Evolutionary conservation across 2,888 invertebrate species (phyloP), one percentile per base, ranked within the genome.

Genomic region (Amphipyra berbera): DNA sequence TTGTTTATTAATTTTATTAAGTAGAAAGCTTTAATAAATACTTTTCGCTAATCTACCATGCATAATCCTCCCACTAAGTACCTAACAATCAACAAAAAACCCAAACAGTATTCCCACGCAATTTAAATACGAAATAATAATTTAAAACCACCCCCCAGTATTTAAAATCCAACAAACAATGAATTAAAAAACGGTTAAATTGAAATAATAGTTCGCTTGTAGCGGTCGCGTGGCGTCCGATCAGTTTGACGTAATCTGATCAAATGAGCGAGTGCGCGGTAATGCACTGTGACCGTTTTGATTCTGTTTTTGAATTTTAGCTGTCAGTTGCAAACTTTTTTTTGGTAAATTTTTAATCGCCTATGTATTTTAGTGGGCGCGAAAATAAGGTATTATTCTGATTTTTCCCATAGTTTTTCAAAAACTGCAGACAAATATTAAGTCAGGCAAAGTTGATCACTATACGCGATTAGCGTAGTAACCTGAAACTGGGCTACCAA

Each of bases 161-260:
- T 84, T 87, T 81, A 82, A 87, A 88, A 84, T 82, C 81, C 81
- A 54, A 76, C 84, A 86, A 86, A 89, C 89, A 89, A 89, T 84
- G 70, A 77, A 81, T 80, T 79, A 71, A 74, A 82, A 82, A 73
- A 76, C 74, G 81, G 83, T 85, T 86, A 84, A 82, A 82, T 76
- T 81, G 61, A 78, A 79, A 76, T 78, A 76, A 78, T 76, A 77
- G 62, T 64, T 14, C 35, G 61, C 55, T 33, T 41, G 73, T 61
- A 75, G 53, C 55, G 72, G 66, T 56, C 79, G 68, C 68, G 76
- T 71, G 73, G 62, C 71, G 63, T 47, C 67, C 71, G 55, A 37
- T 6, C 42, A 10, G 35, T 15, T 21, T 38, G 68, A 58, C 70
- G 52, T 79, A 79, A 79, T 79, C 79, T 68, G 79, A 79, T 79